Evolutionary conservation across 1,140 invertebrate genomes (phyloP), one percentile per base, ranked within the genome.

Genomic region (Brachionus manjavacas): DNA sequence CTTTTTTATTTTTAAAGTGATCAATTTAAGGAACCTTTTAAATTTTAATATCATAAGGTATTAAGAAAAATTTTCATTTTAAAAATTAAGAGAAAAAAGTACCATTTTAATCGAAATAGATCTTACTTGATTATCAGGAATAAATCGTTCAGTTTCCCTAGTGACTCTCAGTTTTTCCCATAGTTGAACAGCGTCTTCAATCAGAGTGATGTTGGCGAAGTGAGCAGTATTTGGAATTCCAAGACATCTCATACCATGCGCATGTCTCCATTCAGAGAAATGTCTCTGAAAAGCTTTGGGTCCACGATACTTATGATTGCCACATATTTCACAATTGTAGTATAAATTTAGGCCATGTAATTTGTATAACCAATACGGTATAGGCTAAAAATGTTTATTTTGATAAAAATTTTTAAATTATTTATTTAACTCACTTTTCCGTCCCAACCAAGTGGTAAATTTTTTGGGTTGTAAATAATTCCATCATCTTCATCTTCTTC

Each of bases 221-320:
- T 99, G 98, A 9, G 98, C 97, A 0, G 98, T 99, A 89, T 99
- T 99, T 0, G 97, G 97, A 87, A 99, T 99, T 7, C 97, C 96
- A 2, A 99, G 91, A 90, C 98, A 99, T 6, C 96, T 91, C 97
- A 99, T 99, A 16, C 97, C 97, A 90, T 99, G 97, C 39, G 98
- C 97, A 91, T 99, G 98, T 78, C 98, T 91, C 97, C 98, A 99
- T 90, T 99, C 97, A 1, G 97, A 96, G 91, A 99, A 99, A 91
- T 99, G 98, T 76, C 96, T 92, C 89, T 99, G 97, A 89, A 99
- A 99, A n/a, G 97, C 97, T 90, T 99, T 99, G 0, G 98, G 98
- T 1, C 98, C 98, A 90, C 99, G 97, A 90, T 99, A 99, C 0
- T 95, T 96, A 87, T 95, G 97, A 90, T 99, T 99, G n/a, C 97